Percentiles rank a stretch among this genome's conserved stretches.
phyloP scores from a whole-genome alignment of 1,140 invertebrate genomes.

The Brachystomella parvula region DNA sequence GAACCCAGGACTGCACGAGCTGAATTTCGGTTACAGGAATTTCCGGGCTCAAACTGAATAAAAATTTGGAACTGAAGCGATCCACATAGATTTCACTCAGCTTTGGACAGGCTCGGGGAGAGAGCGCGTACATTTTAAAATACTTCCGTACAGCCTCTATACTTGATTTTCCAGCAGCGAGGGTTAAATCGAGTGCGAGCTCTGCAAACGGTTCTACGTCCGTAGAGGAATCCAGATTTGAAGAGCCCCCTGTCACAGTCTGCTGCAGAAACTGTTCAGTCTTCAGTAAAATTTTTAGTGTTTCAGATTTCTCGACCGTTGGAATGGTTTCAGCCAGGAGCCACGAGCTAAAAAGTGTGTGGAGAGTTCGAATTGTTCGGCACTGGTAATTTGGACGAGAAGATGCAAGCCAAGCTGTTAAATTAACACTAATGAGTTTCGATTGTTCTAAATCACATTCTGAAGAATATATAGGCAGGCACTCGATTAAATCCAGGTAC shows the following conservation, averaged over 20 bases:
- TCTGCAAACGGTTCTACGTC: constrained; percentile 18
- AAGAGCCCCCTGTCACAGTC: not conserved
- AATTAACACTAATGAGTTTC: constrained; percentile 13
- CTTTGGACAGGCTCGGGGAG: constrained; percentile 7
- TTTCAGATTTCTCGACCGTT: constrained; percentile 1
- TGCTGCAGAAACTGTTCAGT: not conserved
- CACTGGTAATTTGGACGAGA: constrained; percentile 9
- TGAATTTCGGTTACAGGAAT: not conserved
- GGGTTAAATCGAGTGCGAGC: constrained; percentile 19
- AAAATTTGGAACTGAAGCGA: not conserved
- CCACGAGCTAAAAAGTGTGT: constrained; percentile 5
- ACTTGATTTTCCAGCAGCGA: not conserved
- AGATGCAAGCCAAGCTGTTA: constrained; percentile 15
- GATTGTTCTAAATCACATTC: constrained; percentile 7
- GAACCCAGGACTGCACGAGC: constrained; percentile 16
- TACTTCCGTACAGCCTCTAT: not conserved
- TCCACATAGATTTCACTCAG: constrained; percentile 17
- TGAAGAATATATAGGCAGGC: not conserved
- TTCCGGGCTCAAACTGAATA: not conserved
- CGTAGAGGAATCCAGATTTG: not conserved
- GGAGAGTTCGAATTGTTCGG: constrained; percentile 9
- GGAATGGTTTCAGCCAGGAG: constrained; percentile 6
- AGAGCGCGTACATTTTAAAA: constrained; percentile 15
- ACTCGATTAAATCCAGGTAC: constrained; percentile 15
- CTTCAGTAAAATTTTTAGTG: not conserved